These are phyloP conservation scores for Anticlea derivata DNA, from an alignment of 2,888 invertebrate species.

Conservation along the genomic window DNA sequence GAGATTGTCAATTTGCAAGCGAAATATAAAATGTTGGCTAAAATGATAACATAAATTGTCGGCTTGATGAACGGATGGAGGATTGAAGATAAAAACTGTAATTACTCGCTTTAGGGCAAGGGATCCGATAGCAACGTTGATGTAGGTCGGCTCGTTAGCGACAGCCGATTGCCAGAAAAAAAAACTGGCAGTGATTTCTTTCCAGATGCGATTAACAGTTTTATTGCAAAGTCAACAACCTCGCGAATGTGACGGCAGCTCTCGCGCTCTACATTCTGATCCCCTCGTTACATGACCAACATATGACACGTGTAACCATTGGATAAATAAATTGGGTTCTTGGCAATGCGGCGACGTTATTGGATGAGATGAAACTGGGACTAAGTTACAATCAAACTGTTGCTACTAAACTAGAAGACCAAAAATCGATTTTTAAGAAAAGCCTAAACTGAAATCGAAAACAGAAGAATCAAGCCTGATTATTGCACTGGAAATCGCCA, in stretches of 20 bases:
- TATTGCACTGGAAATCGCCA: too few relatives aligned
- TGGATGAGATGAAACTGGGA: neutral
- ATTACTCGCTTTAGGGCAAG: conserved; percentile 11
- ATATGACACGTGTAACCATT: conserved; percentile 46
- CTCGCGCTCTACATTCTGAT: conserved; percentile 52
- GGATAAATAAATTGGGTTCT: conserved; percentile 33
- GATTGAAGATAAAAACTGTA: neutral
- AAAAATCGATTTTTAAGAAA: too few relatives aligned
- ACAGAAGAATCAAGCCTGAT: too few relatives aligned
- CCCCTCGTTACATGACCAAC: conserved; percentile 46
- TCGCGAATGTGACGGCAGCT: conserved; percentile 43
- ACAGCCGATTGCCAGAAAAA: conserved; percentile 25
- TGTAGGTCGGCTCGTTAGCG: conserved; percentile 35
- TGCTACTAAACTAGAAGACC: too few relatives aligned
- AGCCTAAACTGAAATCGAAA: too few relatives aligned
- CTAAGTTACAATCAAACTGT: too few relatives aligned
- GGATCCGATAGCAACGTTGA: conserved; percentile 29
- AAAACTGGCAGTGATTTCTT: conserved; percentile 36
- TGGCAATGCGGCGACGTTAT: conserved; percentile 22
- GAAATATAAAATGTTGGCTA: neutral
- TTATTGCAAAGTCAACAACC: conserved; percentile 67
- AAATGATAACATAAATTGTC: neutral
- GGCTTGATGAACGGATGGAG: neutral
- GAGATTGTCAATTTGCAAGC: conserved; percentile 9
- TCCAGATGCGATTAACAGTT: conserved; percentile 42